These are phyloP conservation scores for Pentamera pediparva DNA, from an alignment of 53 echinoderm and acorn worm species.

Conservation along the genomic window DNA sequence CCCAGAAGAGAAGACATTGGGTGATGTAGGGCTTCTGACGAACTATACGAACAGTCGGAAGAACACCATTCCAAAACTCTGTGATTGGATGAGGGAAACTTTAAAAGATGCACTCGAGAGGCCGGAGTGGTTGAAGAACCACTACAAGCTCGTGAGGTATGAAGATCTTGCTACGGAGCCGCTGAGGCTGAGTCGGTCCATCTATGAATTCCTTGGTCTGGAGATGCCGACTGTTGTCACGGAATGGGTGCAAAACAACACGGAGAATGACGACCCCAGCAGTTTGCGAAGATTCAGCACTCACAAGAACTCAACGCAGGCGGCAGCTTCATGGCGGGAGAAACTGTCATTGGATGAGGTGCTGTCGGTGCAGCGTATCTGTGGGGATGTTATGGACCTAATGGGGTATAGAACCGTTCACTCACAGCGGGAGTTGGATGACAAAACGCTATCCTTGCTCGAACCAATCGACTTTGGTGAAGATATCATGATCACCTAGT, in stretches of 20 bases:
- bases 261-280: constrained; percentile 26
- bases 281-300: constrained; percentile 68
- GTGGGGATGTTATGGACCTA: constrained; percentile 62
- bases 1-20: background rate
- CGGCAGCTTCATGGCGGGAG: constrained; percentile 59
- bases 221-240: constrained; percentile 37
- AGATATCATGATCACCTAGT: constrained; percentile 1
- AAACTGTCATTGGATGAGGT: constrained; percentile 52
- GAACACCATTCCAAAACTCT: constrained; percentile 60
- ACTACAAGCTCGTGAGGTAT: constrained; percentile 79
- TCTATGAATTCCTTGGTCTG: constrained; percentile 69
- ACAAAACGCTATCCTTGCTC: constrained; percentile 2
- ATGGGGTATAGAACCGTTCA: constrained; percentile 50
- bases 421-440: background rate
- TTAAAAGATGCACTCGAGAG: constrained; percentile 40
- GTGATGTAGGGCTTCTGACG: constrained; percentile 29
- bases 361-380: constrained; percentile 50
- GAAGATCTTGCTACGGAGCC: constrained; percentile 79
- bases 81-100: constrained; percentile 79
- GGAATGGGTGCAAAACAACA: constrained; percentile 64
- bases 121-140: constrained; percentile 62
- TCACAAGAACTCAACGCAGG: constrained; percentile 65
- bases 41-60: constrained; percentile 6
- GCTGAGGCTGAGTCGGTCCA: constrained; percentile 48
- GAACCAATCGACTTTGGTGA: constrained; percentile 29